Evolutionary conservation across 2,113 vertebrate genomes (phyloP).

Genomic region (Heptranchias perlo): DNA sequence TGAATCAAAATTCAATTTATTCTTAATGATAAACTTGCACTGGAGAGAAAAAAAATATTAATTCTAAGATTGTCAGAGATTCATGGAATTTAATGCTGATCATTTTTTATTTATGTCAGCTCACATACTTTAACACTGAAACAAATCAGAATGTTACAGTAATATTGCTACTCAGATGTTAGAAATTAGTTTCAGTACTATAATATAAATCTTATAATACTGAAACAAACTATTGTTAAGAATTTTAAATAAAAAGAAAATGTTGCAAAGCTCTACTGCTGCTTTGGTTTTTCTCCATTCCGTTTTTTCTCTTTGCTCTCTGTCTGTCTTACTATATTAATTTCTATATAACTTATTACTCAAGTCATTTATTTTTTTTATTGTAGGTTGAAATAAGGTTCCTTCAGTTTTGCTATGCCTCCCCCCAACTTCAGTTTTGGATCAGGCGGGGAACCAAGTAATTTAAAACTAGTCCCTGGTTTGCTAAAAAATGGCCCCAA

Average conservation of each 20-base stretch:
- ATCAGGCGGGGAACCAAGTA: not conserved
- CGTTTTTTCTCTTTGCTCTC: not conserved
- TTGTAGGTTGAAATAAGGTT: not conserved
- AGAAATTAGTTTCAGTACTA: not conserved
- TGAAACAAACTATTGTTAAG: not conserved
- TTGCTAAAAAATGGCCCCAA: not conserved
- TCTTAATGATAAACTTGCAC: not conserved
- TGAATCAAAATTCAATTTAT: not conserved
- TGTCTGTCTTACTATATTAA: not conserved
- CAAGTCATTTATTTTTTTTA: not conserved
- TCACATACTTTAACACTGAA: not conserved
- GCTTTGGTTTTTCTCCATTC: not conserved
- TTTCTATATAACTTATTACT: not conserved
- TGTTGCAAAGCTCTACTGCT: not conserved
- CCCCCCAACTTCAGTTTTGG: not conserved
- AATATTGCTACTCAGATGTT: not conserved
- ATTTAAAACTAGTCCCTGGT: not conserved
- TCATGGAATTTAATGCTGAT: not conserved
- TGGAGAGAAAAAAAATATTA: not conserved
- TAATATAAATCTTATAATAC: not conserved
- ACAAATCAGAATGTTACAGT: not conserved
- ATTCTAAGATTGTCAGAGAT: not conserved
- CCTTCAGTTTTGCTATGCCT: not conserved
- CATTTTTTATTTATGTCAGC: not conserved
- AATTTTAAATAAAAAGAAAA: not conserved